Conservation (phyloP, 2,797 vertebrate species). For the Scolopax bukidnonensis region DNA sequence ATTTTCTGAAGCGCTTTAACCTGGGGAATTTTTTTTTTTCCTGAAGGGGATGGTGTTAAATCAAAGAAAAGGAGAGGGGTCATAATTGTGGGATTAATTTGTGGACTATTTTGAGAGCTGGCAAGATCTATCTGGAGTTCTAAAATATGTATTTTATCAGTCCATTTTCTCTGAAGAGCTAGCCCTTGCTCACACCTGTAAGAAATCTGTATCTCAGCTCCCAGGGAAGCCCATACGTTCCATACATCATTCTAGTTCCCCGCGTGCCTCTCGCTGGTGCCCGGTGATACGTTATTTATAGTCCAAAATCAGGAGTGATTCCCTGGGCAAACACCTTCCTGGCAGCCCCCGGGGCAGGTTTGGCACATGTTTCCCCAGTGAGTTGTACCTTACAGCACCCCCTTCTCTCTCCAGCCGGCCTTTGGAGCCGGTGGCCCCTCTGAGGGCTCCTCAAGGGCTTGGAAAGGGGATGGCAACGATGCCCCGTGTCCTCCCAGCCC, state of each 20-base stretch:
- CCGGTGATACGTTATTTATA: not conserved
- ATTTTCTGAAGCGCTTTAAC: not conserved
- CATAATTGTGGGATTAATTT: not conserved
- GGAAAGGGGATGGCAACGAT: accelerated
- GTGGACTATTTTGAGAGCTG: not conserved
- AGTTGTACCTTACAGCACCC: not conserved
- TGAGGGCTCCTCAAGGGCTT: not conserved
- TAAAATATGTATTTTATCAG: not conserved
- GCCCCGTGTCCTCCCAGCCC: not conserved
- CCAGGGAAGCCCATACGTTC: not conserved
- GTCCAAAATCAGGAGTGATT: not conserved
- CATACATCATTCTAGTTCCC: not conserved
- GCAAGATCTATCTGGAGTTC: not conserved
- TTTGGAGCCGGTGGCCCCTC: not conserved
- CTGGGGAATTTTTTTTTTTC: not conserved
- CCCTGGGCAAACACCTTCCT: not conserved
- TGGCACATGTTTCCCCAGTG: accelerated
- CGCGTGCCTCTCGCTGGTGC: not conserved
- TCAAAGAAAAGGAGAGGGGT: not conserved
- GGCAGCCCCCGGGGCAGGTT: not conserved
- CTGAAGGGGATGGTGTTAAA: not conserved
- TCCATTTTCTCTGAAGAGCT: not conserved
- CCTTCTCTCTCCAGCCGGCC: accelerated
- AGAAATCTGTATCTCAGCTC: not conserved
- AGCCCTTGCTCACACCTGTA: not conserved